A percentile compares a stretch with the other conserved stretches of the same genome.
Evolutionary conservation across 2,797 vertebrate genomes (phyloP).

Genomic region (Acomys russatus): DNA sequence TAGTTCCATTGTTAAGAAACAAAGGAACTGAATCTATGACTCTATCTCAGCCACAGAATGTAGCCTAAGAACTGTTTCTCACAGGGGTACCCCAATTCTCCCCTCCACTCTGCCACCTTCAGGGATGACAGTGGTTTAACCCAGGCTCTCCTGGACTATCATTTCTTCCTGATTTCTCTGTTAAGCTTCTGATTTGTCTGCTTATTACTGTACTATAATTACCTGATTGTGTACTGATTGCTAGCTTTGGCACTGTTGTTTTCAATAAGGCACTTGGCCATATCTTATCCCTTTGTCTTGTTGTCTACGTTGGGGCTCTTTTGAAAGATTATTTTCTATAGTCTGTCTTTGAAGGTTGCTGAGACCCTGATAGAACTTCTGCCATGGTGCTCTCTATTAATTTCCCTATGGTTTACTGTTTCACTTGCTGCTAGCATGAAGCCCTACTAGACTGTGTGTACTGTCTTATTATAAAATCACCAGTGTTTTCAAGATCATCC

Average conservation of each 20-base stretch:
- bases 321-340: neutral
- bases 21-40: neutral
- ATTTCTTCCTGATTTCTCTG: neutral
- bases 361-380: neutral
- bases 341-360: neutral
- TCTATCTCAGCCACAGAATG: neutral
- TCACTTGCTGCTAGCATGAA: constrained; percentile 1
- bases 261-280: neutral
- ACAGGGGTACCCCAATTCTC: neutral
- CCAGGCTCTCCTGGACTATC: neutral
- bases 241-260: neutral
- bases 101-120: too few species aligned
- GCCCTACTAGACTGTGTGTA: neutral
- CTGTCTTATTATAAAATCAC: neutral
- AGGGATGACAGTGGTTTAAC: neutral
- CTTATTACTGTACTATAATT: neutral
- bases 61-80: neutral
- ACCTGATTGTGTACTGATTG: neutral
- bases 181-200: neutral
- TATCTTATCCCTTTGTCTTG: neutral
- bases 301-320: neutral
- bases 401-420: neutral
- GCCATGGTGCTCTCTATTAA: neutral
- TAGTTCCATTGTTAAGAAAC: neutral
- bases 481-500: neutral